Base-by-base conservation (phyloP, 2,797 vertebrate genomes). In the Chelmon rostratus region DNA sequence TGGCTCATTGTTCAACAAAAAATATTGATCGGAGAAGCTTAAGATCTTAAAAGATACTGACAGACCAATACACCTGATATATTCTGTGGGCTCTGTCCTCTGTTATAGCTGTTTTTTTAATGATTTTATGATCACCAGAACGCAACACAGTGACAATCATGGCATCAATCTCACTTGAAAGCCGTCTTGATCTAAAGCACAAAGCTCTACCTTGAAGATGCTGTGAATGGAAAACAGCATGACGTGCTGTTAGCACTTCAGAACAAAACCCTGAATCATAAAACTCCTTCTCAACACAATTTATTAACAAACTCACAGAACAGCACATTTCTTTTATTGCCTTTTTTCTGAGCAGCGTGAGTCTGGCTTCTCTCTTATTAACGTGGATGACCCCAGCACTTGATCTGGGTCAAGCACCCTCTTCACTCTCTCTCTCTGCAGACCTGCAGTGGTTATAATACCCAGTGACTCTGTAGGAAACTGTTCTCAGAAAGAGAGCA, bases 341-440 rank as follows among this genome's bases (percentile, higher is more conserved):
- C 11, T 21, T 8, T 47, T 42, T 40, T 21, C 33, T 2, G 16
- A 65, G 58, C 28, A 58, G n/a, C n/a, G 8, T 12, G 50, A 50
- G 49, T 37, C 47, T 31, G 46, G 33, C 42, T 31, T 25, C 37
- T 61, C 70, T 58, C 81, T 79, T 56, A 76, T 86, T 73, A 80
- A 79, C 73, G 61, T 18, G 23, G 40, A 71, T 15, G 63, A 85
- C 70, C 76, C 33, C 18, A 6, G 23, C 44, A 49, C 68, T 68
- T 63, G 38, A 83, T 77, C 71, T 79, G 68, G 79, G 81, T 82
- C 85, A 23, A 58, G 46, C 73, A 7, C 25, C 73, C 44, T 76
- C 53, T 76, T 65, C 57, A 8, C 42, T 37, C 65, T 73, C 58
- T 44, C 56, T 57, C 10, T 31, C 79, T 80, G 61, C 74, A 57